Base-by-base conservation (phyloP, 2,113 vertebrate genomes). In the Spea bombifrons region DNA sequence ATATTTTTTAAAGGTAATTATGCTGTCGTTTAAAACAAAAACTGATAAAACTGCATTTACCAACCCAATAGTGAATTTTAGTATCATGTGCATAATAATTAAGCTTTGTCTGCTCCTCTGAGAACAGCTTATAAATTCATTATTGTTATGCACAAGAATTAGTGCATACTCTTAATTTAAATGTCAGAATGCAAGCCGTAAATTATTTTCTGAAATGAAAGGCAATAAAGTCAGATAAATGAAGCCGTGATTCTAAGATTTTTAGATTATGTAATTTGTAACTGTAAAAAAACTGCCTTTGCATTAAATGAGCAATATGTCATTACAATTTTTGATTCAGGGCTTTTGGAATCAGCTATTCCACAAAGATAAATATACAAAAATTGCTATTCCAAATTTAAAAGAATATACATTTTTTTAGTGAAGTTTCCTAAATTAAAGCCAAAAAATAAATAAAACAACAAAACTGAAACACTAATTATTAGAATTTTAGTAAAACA, bases 181-280 rank as follows among this genome's bases (percentile, higher is more conserved):
- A 80, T 80, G 78, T 80, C 78, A 80, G 53, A 80, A 80, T 69
- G 64, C 65, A 68, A 50, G 78, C 52, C 68, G 71, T 80, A 80
- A 80, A 80, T 80, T 80, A 80, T 59, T 80, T 74, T 80, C 78
- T 61, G 64, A 68, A 80, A 80, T 80, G 78, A 69, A 80, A 80
- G 78, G 78, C 78, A 80, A 80, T 80, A 80, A 80, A 83, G 73
- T 75, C 82, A 80, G 72, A 80, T 75, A 80, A 76, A 83, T 80
- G 61, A 80, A 76, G 76, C 73, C 61, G 73, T 57, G 72, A 45
- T 66, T 65, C 30, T 57, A 69, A 71, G 45, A 84, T 83, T 82
- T 61, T 72, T 82, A 82, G 70, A 81, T 17, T 61, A 75, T 77
- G 71, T 70, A 52, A 78, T 82, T 78, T 82, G 71, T 69, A 77